Evolutionary conservation across 2,888 invertebrate species (phyloP).

Genomic region (Acleris sparsana): DNA sequence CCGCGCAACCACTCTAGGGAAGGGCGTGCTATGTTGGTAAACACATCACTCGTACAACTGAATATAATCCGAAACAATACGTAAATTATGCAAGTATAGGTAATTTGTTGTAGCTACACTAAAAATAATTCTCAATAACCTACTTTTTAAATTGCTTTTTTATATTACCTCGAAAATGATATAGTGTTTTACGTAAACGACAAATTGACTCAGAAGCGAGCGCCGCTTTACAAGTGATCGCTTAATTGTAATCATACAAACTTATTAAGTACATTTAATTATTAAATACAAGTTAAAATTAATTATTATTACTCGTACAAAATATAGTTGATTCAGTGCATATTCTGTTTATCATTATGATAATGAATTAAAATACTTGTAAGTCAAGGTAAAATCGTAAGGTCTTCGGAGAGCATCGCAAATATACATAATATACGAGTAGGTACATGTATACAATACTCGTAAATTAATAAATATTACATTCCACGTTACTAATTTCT

Average conservation of each 20-base stretch:
- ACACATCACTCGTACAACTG: constrained; percentile 49
- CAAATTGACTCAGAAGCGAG: constrained; percentile 71
- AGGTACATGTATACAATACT: too few species aligned
- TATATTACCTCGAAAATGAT: constrained; percentile 42
- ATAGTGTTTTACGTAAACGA: constrained; percentile 58
- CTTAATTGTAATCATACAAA: constrained; percentile 67
- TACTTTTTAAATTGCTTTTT: constrained; percentile 72
- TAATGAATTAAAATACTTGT: constrained; percentile 40
- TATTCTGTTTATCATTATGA: constrained; percentile 48
- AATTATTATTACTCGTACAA: constrained; percentile 71
- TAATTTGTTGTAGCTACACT: constrained; percentile 50
- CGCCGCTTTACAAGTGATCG: constrained; percentile 47
- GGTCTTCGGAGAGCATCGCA: constrained; percentile 33
- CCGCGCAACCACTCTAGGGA: constrained; percentile 22
- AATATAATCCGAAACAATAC: constrained; percentile 31
- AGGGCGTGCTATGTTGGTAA: constrained; percentile 51
- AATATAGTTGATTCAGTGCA: constrained; percentile 70
- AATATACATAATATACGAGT: neutral
- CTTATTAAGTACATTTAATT: constrained; percentile 61
- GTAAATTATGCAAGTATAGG: constrained; percentile 18
- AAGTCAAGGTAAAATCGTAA: constrained; percentile 46
- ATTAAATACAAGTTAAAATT: constrained; percentile 64
- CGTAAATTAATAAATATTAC: neutral
- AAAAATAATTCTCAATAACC: constrained; percentile 62
- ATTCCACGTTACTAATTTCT: constrained; percentile 12